phyloP scores from a whole-genome alignment of 2,797 vertebrate genomes.

The Heterohyrax brucei region DNA sequence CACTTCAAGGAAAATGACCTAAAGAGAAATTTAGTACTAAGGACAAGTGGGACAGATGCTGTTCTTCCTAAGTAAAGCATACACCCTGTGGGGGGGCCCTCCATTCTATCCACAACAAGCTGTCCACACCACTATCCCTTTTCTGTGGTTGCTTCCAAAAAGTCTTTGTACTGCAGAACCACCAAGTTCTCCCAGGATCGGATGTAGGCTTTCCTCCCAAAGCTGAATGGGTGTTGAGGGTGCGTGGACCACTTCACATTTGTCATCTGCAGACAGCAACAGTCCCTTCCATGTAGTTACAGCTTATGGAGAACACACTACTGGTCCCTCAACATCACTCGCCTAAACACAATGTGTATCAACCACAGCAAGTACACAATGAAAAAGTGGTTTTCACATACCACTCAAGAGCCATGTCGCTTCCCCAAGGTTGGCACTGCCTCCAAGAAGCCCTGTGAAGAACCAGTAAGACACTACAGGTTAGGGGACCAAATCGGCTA shows the following conservation, averaged over 20 bases:
- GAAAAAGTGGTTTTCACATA: rapidly evolving
- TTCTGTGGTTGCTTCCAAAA: neutral
- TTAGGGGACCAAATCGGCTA: neutral
- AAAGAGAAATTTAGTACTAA: neutral
- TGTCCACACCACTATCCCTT: rapidly evolving
- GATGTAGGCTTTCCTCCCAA: rapidly evolving
- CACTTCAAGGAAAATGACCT: neutral
- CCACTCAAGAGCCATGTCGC: rapidly evolving
- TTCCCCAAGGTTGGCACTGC: rapidly evolving
- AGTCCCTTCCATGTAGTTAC: rapidly evolving
- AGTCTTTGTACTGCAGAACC: neutral
- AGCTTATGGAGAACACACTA: neutral
- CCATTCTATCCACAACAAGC: rapidly evolving
- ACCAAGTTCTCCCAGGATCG: neutral
- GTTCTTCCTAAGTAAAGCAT: too few relatives aligned
- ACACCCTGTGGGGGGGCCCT: rapidly evolving
- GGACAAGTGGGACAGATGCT: neutral
- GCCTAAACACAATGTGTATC: too few relatives aligned
- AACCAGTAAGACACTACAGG: rapidly evolving
- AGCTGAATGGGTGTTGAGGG: rapidly evolving
- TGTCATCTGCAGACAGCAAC: neutral
- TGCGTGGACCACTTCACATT: neutral
- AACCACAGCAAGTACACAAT: neutral
- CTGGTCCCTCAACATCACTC: rapidly evolving
- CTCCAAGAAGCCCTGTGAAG: neutral